Percentiles rank a stretch among this genome's conserved stretches.
Conservation (phyloP, 2,113 vertebrate genomes). For the Oncorhynchus masou region DNA sequence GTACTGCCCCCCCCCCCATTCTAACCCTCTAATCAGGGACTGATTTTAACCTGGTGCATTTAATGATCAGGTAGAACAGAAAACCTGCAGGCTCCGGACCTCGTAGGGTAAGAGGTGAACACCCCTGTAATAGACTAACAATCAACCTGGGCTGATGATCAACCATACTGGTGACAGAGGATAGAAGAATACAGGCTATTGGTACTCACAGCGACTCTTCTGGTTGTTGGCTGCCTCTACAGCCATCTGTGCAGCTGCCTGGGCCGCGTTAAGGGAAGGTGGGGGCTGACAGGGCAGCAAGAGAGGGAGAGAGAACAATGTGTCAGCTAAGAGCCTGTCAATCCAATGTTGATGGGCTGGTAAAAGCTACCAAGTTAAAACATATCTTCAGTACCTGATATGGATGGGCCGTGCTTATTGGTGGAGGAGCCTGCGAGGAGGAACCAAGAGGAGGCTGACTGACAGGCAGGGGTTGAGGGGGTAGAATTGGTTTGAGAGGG, state of each 20-base stretch:
- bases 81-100: no score
- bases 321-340: not conserved
- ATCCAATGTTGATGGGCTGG: no score
- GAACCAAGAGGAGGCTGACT: conserved; percentile 59
- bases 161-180: conserved; percentile 17
- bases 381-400: conserved; percentile 59
- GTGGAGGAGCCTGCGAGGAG: conserved; percentile 64
- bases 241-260: conserved; percentile 81
- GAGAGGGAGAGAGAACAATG: conserved; percentile 16
- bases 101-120: no score
- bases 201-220: conserved; percentile 82
- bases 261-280: conserved; percentile 68
- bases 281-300: conserved; percentile 47
- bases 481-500: conserved; percentile 79
- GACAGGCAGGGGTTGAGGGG: conserved; percentile 50
- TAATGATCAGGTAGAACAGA: no score
- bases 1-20: no score
- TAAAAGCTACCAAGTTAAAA: no score
- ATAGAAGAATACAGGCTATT: conserved; percentile 1
- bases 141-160: not conserved
- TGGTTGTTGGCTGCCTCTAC: conserved; percentile 85
- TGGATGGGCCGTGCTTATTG: conserved; percentile 57
- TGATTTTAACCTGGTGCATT: no score
- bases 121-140: not conserved
- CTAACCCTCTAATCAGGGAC: no score